These are phyloP conservation scores for Onchidella celtica DNA, from an alignment of 2,888 invertebrate genomes.

Conservation along the genomic window DNA sequence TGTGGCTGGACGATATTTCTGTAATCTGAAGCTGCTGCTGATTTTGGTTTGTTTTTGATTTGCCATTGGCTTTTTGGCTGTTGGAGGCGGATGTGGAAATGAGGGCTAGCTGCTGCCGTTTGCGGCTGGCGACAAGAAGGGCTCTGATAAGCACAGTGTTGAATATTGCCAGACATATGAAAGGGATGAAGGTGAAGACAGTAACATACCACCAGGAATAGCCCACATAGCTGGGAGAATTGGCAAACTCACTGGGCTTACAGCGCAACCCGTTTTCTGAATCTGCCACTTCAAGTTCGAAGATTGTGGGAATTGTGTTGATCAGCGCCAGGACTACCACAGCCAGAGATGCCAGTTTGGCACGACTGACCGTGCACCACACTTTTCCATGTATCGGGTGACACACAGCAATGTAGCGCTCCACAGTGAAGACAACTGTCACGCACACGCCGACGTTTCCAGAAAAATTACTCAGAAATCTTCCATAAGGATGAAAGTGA, in stretches of 20 bases:
- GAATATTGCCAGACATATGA: constrained; percentile 86
- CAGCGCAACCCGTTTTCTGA: constrained; percentile 54
- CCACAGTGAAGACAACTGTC: constrained; percentile 88
- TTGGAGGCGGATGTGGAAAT: constrained; percentile 78
- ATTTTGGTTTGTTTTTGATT: background rate
- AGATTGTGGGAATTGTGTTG: constrained; percentile 85
- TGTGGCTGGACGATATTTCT: background rate
- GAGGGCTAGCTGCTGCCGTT: constrained; percentile 75
- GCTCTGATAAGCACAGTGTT: constrained; percentile 86
- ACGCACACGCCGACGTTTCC: constrained; percentile 88
- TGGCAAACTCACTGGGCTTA: constrained; percentile 80
- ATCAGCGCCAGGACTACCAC: constrained; percentile 84
- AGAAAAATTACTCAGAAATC: constrained; percentile 85
- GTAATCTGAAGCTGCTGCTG: background rate
- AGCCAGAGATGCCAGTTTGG: constrained; percentile 84
- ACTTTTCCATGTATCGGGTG: constrained; percentile 87
- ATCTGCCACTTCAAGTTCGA: constrained; percentile 81
- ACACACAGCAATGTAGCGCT: constrained; percentile 88
- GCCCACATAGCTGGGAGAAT: constrained; percentile 83
- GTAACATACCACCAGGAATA: constrained; percentile 84
- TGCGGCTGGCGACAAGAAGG: constrained; percentile 80
- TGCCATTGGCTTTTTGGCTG: background rate
- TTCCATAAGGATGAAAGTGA: constrained; percentile 82
- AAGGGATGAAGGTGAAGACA: constrained; percentile 83
- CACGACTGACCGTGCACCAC: constrained; percentile 80